A percentile compares a stretch with the other conserved stretches of the same genome.
Conservation (phyloP, 2,888 invertebrate genomes). For the Resseliella maxima region DNA sequence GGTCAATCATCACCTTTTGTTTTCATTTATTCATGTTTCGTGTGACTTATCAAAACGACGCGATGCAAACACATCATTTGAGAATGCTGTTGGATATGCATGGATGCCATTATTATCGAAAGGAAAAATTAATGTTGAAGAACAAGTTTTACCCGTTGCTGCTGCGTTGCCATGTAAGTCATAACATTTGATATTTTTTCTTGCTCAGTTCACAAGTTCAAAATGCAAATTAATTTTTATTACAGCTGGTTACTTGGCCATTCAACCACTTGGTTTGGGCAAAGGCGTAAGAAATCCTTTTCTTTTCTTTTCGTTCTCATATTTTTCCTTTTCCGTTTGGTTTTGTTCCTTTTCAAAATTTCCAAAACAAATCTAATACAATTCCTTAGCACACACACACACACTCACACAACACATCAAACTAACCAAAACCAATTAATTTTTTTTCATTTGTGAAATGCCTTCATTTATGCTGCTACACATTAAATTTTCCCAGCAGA, state of each 20-base stretch:
- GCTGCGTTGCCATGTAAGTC: constrained; percentile 76
- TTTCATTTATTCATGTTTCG: constrained; percentile 95
- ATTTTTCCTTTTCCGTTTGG: neutral
- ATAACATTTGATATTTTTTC: neutral
- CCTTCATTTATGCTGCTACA: constrained; percentile 41
- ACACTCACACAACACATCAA: neutral
- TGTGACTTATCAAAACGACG: constrained; percentile 87
- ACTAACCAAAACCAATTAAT: constrained; percentile 56
- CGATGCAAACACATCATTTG: constrained; percentile 72
- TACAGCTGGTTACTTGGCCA: constrained; percentile 83
- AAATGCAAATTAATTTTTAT: neutral
- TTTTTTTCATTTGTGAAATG: constrained; percentile 30
- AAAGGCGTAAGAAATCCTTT: constrained; percentile 79
- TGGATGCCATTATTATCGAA: constrained; percentile 90
- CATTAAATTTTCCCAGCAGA: constrained; percentile 70
- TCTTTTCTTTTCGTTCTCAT: constrained; percentile 56
- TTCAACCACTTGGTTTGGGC: constrained; percentile 89
- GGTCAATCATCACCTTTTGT: constrained; percentile 88
- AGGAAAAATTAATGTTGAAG: constrained; percentile 86
- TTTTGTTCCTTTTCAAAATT: constrained; percentile 29
- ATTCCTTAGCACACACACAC: neutral
- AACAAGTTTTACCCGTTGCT: constrained; percentile 86
- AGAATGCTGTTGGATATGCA: constrained; percentile 91
- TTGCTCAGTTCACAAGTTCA: neutral
- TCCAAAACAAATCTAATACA: neutral